phyloP scores from a whole-genome alignment of 2,113 vertebrate species.

The Epinephelus lanceolatus region DNA sequence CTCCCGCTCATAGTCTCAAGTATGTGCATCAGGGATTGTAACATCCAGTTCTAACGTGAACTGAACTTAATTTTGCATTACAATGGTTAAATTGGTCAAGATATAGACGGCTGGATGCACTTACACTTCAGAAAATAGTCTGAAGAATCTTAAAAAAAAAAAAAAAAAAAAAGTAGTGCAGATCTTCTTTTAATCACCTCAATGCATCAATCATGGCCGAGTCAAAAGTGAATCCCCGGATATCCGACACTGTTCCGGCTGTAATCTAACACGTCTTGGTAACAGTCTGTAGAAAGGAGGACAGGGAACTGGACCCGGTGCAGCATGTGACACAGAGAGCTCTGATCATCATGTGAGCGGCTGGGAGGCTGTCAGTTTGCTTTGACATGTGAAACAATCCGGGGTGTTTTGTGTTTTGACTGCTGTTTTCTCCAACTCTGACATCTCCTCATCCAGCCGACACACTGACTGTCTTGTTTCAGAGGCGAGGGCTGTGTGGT shows the following conservation, averaged over 20 bases:
- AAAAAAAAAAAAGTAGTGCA: neutral
- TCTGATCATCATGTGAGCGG: constrained; percentile 30
- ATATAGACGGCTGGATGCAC: neutral
- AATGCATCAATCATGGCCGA: neutral
- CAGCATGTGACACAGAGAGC: constrained; percentile 3
- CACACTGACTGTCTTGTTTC: neutral
- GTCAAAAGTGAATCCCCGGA: constrained; percentile 3
- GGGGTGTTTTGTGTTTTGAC: constrained; percentile 31
- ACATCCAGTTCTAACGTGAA: too few relatives aligned
- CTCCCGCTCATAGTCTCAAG: too few relatives aligned
- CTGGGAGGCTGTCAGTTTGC: constrained; percentile 15
- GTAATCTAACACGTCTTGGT: constrained; percentile 17
- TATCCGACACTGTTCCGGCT: constrained; percentile 3
- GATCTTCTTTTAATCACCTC: constrained; percentile 1
- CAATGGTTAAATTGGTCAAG: neutral
- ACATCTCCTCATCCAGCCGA: constrained; percentile 19
- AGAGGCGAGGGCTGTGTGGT: neutral
- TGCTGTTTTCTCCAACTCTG: neutral
- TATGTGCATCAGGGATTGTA: too few relatives aligned
- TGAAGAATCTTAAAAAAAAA: too few relatives aligned
- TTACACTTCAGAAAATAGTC: neutral
- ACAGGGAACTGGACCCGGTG: constrained; percentile 5
- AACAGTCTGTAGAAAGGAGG: constrained; percentile 36
- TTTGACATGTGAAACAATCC: constrained; percentile 49
- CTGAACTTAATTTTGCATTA: neutral